Conservation (phyloP, 2,797 vertebrate genomes). For the Acanthornis magna region DNA sequence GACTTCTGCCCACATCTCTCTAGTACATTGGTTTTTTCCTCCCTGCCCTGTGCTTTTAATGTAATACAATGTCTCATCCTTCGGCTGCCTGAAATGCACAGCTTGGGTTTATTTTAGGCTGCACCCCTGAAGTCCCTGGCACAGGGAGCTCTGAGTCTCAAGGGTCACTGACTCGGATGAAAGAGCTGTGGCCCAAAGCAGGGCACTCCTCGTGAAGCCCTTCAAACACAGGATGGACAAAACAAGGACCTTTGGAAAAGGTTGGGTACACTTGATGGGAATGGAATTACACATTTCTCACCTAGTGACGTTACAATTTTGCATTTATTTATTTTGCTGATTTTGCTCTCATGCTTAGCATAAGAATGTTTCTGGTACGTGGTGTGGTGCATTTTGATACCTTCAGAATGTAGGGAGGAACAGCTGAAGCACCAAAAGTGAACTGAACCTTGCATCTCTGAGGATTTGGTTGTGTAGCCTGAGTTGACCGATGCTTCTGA, state of each 20-base stretch:
- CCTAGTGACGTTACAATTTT: rapidly evolving
- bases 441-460: background rate
- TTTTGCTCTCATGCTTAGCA: background rate
- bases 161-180: background rate
- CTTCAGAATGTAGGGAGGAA: background rate
- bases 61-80: background rate
- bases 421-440: background rate
- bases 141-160: background rate
- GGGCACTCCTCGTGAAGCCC: background rate
- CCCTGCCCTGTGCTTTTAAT: background rate
- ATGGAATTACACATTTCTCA: background rate
- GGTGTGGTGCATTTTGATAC: background rate
- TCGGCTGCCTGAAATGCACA: background rate
- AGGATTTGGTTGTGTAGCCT: background rate
- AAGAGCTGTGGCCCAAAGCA: background rate
- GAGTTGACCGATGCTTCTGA: background rate
- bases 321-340: background rate
- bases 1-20: background rate
- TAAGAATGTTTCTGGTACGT: background rate
- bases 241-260: background rate
- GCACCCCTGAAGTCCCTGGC: background rate
- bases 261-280: background rate
- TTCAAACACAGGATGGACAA: background rate
- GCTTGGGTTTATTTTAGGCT: background rate
- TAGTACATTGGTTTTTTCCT: background rate